Evolutionary conservation across 2,113 vertebrate species (phyloP).

Genomic region (Phyllostomus discolor): DNA sequence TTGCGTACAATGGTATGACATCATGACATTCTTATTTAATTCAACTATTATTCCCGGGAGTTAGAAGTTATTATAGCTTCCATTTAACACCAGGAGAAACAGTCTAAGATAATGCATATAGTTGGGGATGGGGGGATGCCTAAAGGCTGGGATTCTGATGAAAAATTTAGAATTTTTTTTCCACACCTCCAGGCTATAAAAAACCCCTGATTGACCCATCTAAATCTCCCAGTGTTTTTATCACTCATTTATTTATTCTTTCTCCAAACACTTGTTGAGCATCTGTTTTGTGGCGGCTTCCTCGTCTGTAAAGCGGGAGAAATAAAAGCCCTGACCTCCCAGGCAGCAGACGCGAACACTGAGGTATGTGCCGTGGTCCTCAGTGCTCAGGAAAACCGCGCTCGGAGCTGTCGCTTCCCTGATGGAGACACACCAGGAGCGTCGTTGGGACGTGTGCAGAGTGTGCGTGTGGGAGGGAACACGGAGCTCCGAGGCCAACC

Average conservation of each 20-base stretch:
- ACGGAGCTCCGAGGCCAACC: background rate
- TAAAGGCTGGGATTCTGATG: background rate
- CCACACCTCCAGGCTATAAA: background rate
- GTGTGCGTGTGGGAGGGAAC: background rate
- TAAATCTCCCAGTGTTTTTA: background rate
- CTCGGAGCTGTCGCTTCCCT: background rate
- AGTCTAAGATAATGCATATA: background rate
- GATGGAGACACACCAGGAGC: background rate
- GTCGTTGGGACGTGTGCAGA: background rate
- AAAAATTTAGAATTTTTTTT: background rate
- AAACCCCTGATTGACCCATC: background rate
- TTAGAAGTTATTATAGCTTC: background rate
- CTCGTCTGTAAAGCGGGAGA: background rate
- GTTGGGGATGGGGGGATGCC: background rate
- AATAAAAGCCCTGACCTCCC: background rate
- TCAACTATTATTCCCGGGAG: background rate
- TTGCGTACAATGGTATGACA: background rate
- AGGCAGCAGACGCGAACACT: background rate
- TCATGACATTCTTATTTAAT: background rate
- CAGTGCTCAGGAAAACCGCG: background rate
- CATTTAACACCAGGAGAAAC: background rate
- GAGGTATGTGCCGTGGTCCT: background rate
- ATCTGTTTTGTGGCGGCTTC: background rate
- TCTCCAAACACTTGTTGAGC: background rate
- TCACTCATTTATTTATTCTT: background rate